phyloP scores from a whole-genome alignment of 2,888 invertebrate species.

The Eumerus sabulonum region DNA sequence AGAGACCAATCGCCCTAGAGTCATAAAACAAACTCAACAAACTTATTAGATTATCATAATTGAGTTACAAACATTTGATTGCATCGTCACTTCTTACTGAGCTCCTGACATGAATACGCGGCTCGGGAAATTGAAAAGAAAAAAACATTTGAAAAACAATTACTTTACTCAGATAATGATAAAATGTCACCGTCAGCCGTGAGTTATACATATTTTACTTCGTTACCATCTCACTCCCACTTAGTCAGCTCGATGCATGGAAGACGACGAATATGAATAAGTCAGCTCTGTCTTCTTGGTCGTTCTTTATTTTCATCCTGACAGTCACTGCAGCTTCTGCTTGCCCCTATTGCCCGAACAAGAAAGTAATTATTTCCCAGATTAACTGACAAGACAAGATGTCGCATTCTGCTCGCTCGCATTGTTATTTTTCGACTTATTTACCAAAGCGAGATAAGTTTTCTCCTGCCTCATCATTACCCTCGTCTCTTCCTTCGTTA shows the following conservation, averaged over 20 bases:
- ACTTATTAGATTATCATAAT: neutral
- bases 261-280: constrained; percentile 1
- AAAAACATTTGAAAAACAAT: constrained; percentile 42
- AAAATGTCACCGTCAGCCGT: constrained; percentile 15
- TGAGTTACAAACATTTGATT: constrained; percentile 1
- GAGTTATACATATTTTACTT: neutral
- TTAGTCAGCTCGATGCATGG: neutral
- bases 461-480: constrained; percentile 14
- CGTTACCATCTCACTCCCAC: neutral
- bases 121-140: constrained; percentile 13
- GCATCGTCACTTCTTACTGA: neutral
- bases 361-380: constrained; percentile 66
- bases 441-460: constrained; percentile 59
- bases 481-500: constrained; percentile 19
- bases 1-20: too few species aligned
- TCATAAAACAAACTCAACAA: constrained; percentile 1
- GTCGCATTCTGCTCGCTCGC: constrained; percentile 58
- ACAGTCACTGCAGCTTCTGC: neutral
- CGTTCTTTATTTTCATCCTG: neutral
- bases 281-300: neutral
- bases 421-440: constrained; percentile 65
- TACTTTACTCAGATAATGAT: constrained; percentile 25
- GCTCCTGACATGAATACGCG: constrained; percentile 17
- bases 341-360: constrained; percentile 23
- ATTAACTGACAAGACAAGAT: constrained; percentile 68